Evolutionary conservation across 2,888 invertebrate genomes (phyloP).

Genomic region (Microdon myrmicae): DNA sequence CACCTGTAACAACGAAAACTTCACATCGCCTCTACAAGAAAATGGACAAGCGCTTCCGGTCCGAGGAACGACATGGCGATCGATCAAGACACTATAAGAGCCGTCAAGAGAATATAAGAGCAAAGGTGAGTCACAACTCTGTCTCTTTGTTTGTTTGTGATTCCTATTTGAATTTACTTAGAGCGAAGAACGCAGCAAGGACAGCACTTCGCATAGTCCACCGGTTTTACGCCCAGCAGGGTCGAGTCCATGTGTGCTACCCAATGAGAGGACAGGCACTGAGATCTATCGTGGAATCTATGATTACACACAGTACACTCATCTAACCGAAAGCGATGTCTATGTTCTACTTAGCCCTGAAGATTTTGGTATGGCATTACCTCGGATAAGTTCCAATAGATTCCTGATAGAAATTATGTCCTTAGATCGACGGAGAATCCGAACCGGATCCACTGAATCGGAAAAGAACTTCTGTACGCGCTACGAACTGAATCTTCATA

Average conservation of each 20-base stretch:
- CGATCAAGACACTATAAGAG: slow-evolving; percentile 73
- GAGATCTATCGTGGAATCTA: slow-evolving; percentile 79
- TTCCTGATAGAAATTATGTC: neutral
- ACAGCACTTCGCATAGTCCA: slow-evolving; percentile 78
- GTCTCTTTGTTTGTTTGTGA: neutral
- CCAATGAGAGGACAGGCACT: slow-evolving; percentile 56
- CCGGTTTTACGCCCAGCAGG: slow-evolving; percentile 75
- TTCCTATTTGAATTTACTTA: slow-evolving; percentile 38
- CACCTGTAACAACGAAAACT: slow-evolving; percentile 73
- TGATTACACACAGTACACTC: slow-evolving; percentile 78
- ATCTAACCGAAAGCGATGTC: slow-evolving; percentile 78
- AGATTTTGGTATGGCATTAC: slow-evolving; percentile 62
- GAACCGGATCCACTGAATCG: slow-evolving; percentile 78
- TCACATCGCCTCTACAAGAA: slow-evolving; percentile 77
- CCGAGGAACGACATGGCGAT: slow-evolving; percentile 77
- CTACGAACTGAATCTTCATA: slow-evolving; percentile 87
- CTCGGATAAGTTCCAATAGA: no score
- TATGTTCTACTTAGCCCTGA: slow-evolving; percentile 71
- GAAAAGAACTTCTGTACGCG: slow-evolving; percentile 87
- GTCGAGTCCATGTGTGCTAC: slow-evolving; percentile 75
- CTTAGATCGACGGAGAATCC: slow-evolving; percentile 64
- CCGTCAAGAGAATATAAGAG: slow-evolving; percentile 77
- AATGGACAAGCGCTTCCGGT: slow-evolving; percentile 81
- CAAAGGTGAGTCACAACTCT: slow-evolving; percentile 72
- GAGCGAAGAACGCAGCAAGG: slow-evolving; percentile 79